Evolutionary conservation across 2,113 vertebrate species (phyloP), one percentile per base, ranked within the genome.

Genomic region (Gobio gobio): DNA sequence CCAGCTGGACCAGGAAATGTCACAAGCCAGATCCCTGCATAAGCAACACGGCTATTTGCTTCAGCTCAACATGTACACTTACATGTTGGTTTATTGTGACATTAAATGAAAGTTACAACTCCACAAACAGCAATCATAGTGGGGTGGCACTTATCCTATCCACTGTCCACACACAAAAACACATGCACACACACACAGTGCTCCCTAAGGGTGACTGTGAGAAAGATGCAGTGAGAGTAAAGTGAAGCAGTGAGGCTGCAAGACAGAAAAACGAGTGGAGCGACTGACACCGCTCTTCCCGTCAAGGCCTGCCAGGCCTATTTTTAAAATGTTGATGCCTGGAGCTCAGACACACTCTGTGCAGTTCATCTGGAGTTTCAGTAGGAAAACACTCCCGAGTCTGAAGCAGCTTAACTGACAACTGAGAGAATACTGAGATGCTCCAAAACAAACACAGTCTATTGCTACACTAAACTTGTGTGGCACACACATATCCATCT

Each of bases 261-360:
- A 83, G 80, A 83, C 74, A 75, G 76, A 83, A 63, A 82, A 82
- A 58, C 51, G 66, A 86, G 82, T 54, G 76, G 68, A 83, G 80
- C 61, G 82, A 83, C 86, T 87, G 88, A 89, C 86, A 87, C 63
- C 76, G 80, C 77, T 87, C 83, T 87, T 70, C 64, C 77, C 70
- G 61, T 87, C 70, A 78, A 70, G 75, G 88, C 88, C 88, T 87
- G 88, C 83, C 84, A 85, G 86, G 85, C 79, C 79, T 89, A 89
- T 89, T 89, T 89, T 89, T 89, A 89, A 80, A 79, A 87, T 87
- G 78, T 89, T 85, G 68, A 89, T 87, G 88, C 88, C 88, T 87
- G 83, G 24, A 89, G 83, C 88, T 83, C 68, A 78, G 86, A 89
- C 76, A 87, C 82, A 73, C 86, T 85, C 80, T 78, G 79, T 72